phyloP scores from a whole-genome alignment of 2,113 vertebrate genomes.

The Siniperca knerii region DNA sequence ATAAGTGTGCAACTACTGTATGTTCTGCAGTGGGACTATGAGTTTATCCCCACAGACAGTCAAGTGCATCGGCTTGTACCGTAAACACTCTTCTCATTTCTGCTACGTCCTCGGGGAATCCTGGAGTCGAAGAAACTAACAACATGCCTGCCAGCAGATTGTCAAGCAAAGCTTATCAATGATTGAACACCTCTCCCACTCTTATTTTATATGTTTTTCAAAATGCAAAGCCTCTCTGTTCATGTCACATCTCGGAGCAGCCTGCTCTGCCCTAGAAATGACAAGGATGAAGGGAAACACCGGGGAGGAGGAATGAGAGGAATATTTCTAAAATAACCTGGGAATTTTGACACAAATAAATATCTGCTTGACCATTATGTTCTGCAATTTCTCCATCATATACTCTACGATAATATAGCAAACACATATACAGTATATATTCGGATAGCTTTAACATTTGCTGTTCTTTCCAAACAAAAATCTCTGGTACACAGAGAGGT shows the following conservation, averaged over 20 bases:
- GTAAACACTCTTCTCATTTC: slow-evolving; percentile 49
- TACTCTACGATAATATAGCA: background rate
- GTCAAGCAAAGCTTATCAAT: slow-evolving; percentile 63
- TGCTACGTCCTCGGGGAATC: slow-evolving; percentile 25
- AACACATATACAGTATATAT: background rate
- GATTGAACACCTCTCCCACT: slow-evolving; percentile 54
- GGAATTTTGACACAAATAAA: background rate
- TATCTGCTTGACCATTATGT: background rate
- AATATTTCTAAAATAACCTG: background rate
- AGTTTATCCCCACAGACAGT: slow-evolving; percentile 43
- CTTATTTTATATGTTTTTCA: slow-evolving; percentile 39
- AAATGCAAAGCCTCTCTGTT: slow-evolving; percentile 37
- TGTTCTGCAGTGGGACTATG: slow-evolving; percentile 10
- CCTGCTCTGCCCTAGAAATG: slow-evolving; percentile 9
- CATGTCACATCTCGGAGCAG: slow-evolving; percentile 1
- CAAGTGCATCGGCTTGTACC: background rate
- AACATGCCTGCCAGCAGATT: slow-evolving; percentile 25
- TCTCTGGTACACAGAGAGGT: background rate
- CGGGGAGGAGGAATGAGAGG: background rate
- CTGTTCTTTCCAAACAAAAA: background rate
- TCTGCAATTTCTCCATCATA: background rate
- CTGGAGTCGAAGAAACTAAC: slow-evolving; percentile 23
- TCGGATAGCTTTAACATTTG: background rate
- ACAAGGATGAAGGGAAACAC: background rate
- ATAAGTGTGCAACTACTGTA: background rate